Evolutionary conservation across 2,113 vertebrate genomes (phyloP), one percentile per base, ranked within the genome.

Genomic region (Garra rufa): DNA sequence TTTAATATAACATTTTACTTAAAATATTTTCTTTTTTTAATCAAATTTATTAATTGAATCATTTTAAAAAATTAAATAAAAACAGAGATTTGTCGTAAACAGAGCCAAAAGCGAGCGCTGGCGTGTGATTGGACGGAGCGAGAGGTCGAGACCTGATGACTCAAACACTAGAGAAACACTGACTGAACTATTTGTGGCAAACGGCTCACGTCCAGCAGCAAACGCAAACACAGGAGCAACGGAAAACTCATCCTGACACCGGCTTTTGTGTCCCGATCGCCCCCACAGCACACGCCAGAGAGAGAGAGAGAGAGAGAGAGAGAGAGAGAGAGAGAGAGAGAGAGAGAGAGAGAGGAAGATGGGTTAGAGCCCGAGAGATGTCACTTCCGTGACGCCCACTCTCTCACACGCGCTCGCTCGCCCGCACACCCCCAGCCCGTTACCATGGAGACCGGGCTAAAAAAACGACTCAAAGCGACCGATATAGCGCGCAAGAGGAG

Each of bases 311-410:
- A 26, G 48, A 57, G 48, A 26, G 46, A 28, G 34, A n/a, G n/a
- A 43, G 61, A 17, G 69, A 50, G 69, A 52, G 69, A 85, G 65
- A 34, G 67, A 43, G 63, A 41, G 52, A 50, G 78, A 28, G 26
- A 70, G 69, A 81, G 81, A 77, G 77, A 65, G 71, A 65, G n/a
- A 73, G 82, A 81, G 82, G 82, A 82, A 86, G 87, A 88, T 85
- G 81, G 87, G 87, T 85, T 85, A 83, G 75, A 88, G 87, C 84
- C 81, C 70, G 81, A 86, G 84, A 88, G 87, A 88, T 88, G 87
- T 88, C 87, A 88, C 87, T 88, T 88, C 87, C 87, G 87, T 88
- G 87, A 88, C 85, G 82, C 87, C 87, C 85, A 86, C 87, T 86
- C 87, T 80, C 71, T 87, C 81, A 85, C 86, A 78, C 86, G 28